Evolutionary conservation across 2,888 invertebrate species (phyloP).

Genomic region (Anoncus sp.): DNA sequence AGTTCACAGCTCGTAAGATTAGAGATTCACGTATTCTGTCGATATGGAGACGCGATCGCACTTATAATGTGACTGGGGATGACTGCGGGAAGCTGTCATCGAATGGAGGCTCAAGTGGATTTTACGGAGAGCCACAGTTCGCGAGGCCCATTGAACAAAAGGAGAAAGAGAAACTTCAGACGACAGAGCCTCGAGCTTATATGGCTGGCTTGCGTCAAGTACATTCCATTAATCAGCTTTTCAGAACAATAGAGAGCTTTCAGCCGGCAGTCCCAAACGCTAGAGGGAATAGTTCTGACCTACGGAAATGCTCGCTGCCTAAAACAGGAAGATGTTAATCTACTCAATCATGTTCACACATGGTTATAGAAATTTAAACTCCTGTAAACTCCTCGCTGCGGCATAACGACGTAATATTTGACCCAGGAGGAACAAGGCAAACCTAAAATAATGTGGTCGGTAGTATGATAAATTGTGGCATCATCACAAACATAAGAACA

Average conservation of each 20-base stretch:
- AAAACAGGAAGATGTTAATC: neutral
- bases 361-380: too few relatives aligned
- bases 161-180: slow-evolving; percentile 1
- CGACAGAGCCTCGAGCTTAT: slow-evolving; percentile 6
- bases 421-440: neutral
- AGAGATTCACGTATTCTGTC: too few relatives aligned
- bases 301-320: slow-evolving; percentile 3
- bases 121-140: neutral
- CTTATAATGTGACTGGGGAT: neutral
- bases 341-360: neutral
- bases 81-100: neutral
- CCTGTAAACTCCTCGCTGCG: too few relatives aligned
- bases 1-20: too few relatives aligned
- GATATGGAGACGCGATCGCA: neutral
- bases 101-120: neutral
- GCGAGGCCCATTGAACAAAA: neutral
- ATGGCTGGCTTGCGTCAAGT: slow-evolving; percentile 23
- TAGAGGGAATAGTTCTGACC: neutral
- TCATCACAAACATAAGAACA: neutral
- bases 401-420: too few relatives aligned
- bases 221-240: slow-evolving; percentile 44
- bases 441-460: neutral
- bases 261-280: neutral
- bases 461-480: neutral
- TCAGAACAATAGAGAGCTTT: neutral